Conservation (phyloP, 2,113 vertebrate species). For the Tragelaphus buxtoni region DNA sequence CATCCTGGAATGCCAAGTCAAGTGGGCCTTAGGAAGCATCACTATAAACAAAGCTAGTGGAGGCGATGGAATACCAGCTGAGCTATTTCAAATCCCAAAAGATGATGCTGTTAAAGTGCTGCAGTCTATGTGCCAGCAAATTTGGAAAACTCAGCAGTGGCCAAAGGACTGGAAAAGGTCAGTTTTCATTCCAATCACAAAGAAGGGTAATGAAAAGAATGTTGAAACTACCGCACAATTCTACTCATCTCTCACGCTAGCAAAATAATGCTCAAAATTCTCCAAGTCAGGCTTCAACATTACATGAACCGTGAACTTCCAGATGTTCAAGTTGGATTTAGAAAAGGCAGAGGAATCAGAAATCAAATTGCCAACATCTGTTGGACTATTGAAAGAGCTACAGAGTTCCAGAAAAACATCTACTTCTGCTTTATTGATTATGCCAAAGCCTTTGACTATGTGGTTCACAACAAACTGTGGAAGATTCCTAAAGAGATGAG, state of each 20-base stretch:
- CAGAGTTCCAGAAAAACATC: neutral
- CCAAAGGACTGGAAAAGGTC: neutral
- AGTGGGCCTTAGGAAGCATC: neutral
- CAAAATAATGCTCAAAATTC: neutral
- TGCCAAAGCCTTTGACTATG: neutral
- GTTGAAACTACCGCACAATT: neutral
- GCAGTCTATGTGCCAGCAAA: neutral
- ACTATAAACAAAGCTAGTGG: neutral
- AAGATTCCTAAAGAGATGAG: neutral
- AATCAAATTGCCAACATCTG: neutral
- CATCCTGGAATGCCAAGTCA: neutral
- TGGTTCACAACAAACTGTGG: neutral
- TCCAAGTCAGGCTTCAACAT: neutral
- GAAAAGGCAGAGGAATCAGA: neutral
- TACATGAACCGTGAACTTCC: neutral
- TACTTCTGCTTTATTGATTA: neutral
- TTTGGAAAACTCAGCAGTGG: neutral
- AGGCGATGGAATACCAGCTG: fast-evolving
- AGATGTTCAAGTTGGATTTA: neutral
- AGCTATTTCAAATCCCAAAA: neutral
- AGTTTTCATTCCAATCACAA: neutral
- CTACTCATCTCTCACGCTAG: neutral
- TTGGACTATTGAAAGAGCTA: neutral
- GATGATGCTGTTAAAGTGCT: neutral
- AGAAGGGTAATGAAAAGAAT: neutral